Conservation (phyloP, 37 sponge, comb jelly and placozoan genomes). For the Tethya wilhelma region DNA sequence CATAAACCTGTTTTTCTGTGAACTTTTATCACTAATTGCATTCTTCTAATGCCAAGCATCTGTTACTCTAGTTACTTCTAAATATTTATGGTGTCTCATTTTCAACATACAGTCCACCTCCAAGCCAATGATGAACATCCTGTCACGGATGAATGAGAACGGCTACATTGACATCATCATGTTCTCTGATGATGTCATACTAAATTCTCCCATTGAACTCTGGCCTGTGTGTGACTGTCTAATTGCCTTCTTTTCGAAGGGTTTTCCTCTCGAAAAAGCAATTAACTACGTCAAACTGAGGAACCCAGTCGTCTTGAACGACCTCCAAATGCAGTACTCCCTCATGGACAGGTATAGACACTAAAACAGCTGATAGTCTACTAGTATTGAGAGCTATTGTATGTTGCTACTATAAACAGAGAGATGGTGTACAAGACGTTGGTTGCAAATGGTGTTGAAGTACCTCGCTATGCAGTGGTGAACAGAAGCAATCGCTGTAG, state of each 20-base stretch:
- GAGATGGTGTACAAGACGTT: constrained; percentile 77
- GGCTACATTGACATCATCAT: constrained; percentile 69
- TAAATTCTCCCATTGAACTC: constrained; percentile 75
- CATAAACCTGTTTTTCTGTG: too few relatives aligned
- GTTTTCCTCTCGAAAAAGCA: constrained; percentile 83
- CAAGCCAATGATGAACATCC: constrained; percentile 85
- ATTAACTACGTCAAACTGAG: constrained; percentile 82
- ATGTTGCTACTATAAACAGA: too few relatives aligned
- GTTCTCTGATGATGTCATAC: constrained; percentile 79
- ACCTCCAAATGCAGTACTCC: constrained; percentile 81
- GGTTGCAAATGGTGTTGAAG: constrained; percentile 63
- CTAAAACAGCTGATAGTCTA: too few relatives aligned
- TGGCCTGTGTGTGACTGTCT: constrained; percentile 91
- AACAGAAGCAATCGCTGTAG: constrained; percentile 12
- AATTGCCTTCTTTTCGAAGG: constrained; percentile 92
- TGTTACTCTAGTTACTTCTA: too few relatives aligned
- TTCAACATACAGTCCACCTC: constrained; percentile 58
- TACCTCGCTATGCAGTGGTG: constrained; percentile 62
- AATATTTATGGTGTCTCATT: too few relatives aligned
- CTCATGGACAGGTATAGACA: constrained; percentile 90
- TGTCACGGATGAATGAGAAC: constrained; percentile 55
- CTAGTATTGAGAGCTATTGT: too few relatives aligned
- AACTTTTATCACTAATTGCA: too few relatives aligned
- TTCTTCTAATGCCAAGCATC: too few relatives aligned
- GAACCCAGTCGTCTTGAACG: constrained; percentile 88